Evolutionary conservation across 2,888 invertebrate genomes (phyloP).

Genomic region (Rhamphomyia laevipes): DNA sequence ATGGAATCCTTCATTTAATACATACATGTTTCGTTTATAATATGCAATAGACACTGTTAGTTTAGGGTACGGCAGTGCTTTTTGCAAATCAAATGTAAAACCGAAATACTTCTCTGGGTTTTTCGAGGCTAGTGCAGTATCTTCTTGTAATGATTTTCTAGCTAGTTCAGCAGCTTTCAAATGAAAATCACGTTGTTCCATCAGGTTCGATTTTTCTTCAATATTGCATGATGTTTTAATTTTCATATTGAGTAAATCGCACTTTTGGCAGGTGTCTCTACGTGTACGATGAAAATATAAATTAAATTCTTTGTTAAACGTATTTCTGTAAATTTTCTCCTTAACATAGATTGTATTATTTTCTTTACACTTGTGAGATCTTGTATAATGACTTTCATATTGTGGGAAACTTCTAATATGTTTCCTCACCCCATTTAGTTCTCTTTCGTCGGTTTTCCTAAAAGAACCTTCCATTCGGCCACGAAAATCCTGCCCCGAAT

Average conservation of each 20-base stretch:
- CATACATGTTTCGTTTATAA: constrained; percentile 5
- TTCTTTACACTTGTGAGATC: constrained; percentile 3
- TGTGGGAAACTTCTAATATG: constrained; percentile 4
- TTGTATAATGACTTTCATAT: constrained; percentile 5
- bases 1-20: constrained; percentile 2
- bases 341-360: constrained; percentile 7
- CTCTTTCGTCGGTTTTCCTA: constrained; percentile 11
- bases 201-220: constrained; percentile 17
- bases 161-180: constrained; percentile 20
- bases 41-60: constrained; percentile 5
- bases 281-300: constrained; percentile 18
- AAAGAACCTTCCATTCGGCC: constrained; percentile 11
- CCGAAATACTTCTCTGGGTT: constrained; percentile 5
- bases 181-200: constrained; percentile 19
- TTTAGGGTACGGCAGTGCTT: constrained; percentile 2
- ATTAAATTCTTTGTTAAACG: constrained; percentile 16
- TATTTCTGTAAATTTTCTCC: constrained; percentile 11
- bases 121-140: constrained; percentile 7
- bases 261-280: constrained; percentile 22
- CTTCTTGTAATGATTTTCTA: constrained; percentile 14
- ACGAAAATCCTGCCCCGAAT: constrained; percentile 8
- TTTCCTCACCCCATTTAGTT: constrained; percentile 1
- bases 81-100: constrained; percentile 9
- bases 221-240: constrained; percentile 20
- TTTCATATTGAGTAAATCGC: constrained; percentile 20